phyloP scores from a whole-genome alignment of 2,113 vertebrate genomes.

The Triplophysa rosa region DNA sequence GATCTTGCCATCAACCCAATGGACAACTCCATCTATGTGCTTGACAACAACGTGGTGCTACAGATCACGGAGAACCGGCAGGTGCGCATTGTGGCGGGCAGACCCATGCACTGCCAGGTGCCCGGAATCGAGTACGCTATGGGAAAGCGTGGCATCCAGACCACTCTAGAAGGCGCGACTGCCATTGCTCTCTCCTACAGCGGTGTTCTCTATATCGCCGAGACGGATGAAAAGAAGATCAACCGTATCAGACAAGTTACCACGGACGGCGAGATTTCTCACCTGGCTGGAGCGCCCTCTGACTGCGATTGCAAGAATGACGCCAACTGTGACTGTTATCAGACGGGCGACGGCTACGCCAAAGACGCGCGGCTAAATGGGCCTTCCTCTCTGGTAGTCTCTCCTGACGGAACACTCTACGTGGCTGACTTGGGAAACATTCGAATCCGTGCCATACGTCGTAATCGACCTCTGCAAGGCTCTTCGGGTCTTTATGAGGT shows the following conservation, averaged over 20 bases:
- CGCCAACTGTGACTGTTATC: constrained; percentile 97
- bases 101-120: constrained; percentile 97
- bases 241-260: constrained; percentile 95
- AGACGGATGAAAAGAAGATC: constrained; percentile 97
- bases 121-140: constrained; percentile 89
- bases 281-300: constrained; percentile 88
- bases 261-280: constrained; percentile 93
- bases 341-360: constrained; percentile 92
- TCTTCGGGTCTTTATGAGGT: constrained; percentile 89
- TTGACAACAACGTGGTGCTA: constrained; percentile 97
- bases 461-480: constrained; percentile 85
- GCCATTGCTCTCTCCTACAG: constrained; percentile 95
- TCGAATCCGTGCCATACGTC: constrained; percentile 88
- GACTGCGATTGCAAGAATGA: constrained; percentile 98
- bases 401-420: constrained; percentile 91
- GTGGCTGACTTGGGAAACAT: constrained; percentile 96
- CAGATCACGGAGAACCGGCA: constrained; percentile 98
- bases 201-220: constrained; percentile 91
- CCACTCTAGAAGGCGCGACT: constrained; percentile 90
- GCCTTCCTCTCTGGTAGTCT: constrained; percentile 91
- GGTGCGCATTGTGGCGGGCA: constrained; percentile 92
- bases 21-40: constrained; percentile 97
- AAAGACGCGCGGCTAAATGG: constrained; percentile 93
- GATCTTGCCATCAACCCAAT: constrained; percentile 97
- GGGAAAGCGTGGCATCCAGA: constrained; percentile 91